Base-by-base conservation (phyloP, 2,888 invertebrate genomes). In the Euplexia lucipara region DNA sequence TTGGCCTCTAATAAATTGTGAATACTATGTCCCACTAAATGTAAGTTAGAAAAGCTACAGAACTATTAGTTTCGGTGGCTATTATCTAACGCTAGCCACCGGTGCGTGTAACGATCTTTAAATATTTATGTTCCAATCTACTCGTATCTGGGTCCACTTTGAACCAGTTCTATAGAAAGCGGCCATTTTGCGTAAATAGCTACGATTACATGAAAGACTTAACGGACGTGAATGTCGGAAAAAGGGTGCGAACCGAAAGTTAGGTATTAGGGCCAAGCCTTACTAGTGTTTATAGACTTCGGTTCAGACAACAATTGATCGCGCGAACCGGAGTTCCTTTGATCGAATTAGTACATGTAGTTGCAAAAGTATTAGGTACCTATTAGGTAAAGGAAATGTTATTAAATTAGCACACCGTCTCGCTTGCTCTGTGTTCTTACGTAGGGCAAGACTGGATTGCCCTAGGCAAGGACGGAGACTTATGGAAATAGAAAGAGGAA, bases 61-160 rank as follows among this genome's bases (percentile, higher is more conserved):
- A 44, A 52, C 41, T 54, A 57, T 56, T 53, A 44, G 44, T 56
- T 56, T 68, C 45, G 41, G 44, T 22, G 45, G 56, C 54, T 39
- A 39, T 62, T 71, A 74, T 63, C 59, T 66, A 60, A 53, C 51
- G 10, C 12, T 18, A 16, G 34, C n/a, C 45, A 32, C 58, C 35
- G 51, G 34, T 60, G 62, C 65, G 22, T 47, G 35, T 58, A 60
- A 49, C 57, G 64, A 44, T 44, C 22, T 65, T 41, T 65, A 47
- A 41, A 53, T 62, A 66, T 78, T 69, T 74, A 69, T 58, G 61
- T 57, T 48, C 60, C 56, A 49, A 66, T 78, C 53, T 56, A 26
- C 26, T 26, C 26, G 26, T 26, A 47, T 74, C 56, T 45, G 26
- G 35, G 18, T 42, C 56, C 51, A 65, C 35, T 75, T 44, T 37